Evolutionary conservation across 23 tunicate genomes (phyloP).

Genomic region (Trididemnum nubilum): DNA sequence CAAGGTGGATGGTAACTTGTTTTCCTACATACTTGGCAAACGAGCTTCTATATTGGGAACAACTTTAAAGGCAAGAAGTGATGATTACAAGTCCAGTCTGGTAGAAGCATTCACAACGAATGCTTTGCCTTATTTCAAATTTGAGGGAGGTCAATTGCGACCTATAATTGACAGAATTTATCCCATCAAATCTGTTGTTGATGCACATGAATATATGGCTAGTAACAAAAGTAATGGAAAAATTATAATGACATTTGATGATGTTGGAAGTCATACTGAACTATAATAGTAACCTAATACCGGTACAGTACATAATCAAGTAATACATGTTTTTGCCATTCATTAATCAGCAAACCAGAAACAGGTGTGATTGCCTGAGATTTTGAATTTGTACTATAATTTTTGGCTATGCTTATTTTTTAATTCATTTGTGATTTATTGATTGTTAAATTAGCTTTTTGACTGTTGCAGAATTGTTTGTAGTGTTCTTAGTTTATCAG

Average conservation of each 20-base stretch:
- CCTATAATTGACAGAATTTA: slow-evolving; percentile 75
- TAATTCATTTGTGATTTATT: too few species aligned
- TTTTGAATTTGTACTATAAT: too few species aligned
- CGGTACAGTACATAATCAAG: too few species aligned
- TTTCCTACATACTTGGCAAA: slow-evolving; percentile 55
- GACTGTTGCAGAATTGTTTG: too few species aligned
- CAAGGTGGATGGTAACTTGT: slow-evolving; percentile 71
- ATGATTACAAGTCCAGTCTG: slow-evolving; percentile 73
- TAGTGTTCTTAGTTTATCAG: too few species aligned
- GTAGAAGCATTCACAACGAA: slow-evolving; percentile 61
- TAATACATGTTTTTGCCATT: too few species aligned
- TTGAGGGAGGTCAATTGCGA: slow-evolving; percentile 13
- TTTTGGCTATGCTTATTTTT: too few species aligned
- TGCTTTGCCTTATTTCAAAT: slow-evolving; percentile 66
- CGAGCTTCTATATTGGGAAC: slow-evolving; percentile 69
- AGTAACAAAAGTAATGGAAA: slow-evolving; percentile 89
- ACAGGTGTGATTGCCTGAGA: too few species aligned
- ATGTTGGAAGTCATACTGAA: not conserved
- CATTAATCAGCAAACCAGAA: too few species aligned
- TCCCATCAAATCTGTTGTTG: slow-evolving; percentile 50
- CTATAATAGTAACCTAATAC: too few species aligned
- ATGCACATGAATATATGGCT: slow-evolving; percentile 84
- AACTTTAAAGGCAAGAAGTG: slow-evolving; percentile 77
- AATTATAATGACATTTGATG: slow-evolving; percentile 42
- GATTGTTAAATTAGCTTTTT: too few species aligned